Conservation (phyloP, 92 coral and sea anemone species). For the Palythoa grandis region DNA sequence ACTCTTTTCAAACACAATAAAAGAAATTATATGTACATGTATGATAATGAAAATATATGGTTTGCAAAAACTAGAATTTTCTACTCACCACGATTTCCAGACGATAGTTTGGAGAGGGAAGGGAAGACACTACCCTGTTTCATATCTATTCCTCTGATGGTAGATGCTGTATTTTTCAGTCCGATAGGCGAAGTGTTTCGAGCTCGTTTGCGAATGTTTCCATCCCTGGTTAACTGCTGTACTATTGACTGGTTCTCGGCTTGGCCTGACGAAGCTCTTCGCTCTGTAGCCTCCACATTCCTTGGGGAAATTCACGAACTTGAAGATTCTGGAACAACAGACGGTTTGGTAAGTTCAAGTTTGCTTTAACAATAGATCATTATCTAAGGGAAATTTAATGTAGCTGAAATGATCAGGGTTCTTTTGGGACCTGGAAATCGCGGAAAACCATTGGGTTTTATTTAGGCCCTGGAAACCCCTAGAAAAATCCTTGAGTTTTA, state of each 20-base stretch:
- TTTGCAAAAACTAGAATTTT: too few relatives aligned
- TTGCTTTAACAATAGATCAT: background rate
- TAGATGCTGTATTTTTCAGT: slow-evolving; percentile 49
- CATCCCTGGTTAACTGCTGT: slow-evolving; percentile 97
- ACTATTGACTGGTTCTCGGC: slow-evolving; percentile 99
- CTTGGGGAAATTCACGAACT: slow-evolving; percentile 96
- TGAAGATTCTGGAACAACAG: slow-evolving; percentile 92
- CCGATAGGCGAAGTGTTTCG: slow-evolving; percentile 99
- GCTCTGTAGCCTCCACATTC: slow-evolving; percentile 96
- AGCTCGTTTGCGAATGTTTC: slow-evolving; percentile 98
- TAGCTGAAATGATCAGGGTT: too few relatives aligned
- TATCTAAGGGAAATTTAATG: too few relatives aligned
- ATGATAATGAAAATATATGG: too few relatives aligned
- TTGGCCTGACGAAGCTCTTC: slow-evolving; percentile 98
- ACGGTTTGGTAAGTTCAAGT: slow-evolving; percentile 81
- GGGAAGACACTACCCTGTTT: background rate
- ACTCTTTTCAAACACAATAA: too few relatives aligned
- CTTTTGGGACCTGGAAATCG: too few relatives aligned
- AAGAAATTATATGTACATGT: too few relatives aligned
- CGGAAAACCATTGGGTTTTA: too few relatives aligned
- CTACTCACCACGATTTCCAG: too few relatives aligned
- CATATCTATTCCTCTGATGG: background rate
- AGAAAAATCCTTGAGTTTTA: too few relatives aligned
- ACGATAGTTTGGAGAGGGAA: background rate
- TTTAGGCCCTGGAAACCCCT: too few relatives aligned